A percentile compares a stretch with the other conserved stretches of the same genome.
These are phyloP conservation scores for Tenodera sinensis DNA, from an alignment of 2,888 invertebrate genomes.

Conservation along the genomic window DNA sequence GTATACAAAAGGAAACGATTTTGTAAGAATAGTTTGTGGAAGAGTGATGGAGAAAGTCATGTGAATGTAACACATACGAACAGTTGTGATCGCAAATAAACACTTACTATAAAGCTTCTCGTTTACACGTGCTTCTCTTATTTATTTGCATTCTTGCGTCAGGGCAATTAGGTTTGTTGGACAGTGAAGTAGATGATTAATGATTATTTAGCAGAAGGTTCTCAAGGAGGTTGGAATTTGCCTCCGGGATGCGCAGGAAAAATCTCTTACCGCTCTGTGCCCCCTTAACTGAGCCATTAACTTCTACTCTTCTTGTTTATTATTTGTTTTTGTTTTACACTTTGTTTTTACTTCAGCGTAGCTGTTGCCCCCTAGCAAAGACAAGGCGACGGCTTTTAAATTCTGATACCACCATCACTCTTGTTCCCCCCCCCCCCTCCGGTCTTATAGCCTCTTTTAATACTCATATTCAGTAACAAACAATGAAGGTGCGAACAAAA, in stretches of 20 bases:
- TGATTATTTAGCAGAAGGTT: neutral
- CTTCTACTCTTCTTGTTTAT: neutral
- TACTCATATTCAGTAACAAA: neutral
- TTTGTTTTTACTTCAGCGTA: neutral
- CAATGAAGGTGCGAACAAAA: neutral
- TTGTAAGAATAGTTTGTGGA: too few relatives aligned
- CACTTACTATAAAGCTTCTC: neutral
- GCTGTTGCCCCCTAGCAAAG: neutral
- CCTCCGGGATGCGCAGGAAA: neutral
- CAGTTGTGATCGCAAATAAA: too few relatives aligned
- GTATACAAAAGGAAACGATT: too few relatives aligned
- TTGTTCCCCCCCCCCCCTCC: neutral
- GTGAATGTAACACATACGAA: too few relatives aligned
- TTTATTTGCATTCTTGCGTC: neutral
- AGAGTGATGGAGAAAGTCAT: too few relatives aligned
- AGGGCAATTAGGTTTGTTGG: neutral
- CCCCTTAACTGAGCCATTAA: neutral
- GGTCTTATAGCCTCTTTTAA: neutral
- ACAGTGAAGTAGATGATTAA: neutral
- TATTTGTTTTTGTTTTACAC: neutral
- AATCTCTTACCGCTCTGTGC: neutral
- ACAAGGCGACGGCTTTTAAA: neutral
- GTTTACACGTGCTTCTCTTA: neutral
- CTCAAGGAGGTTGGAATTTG: neutral
- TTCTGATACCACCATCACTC: neutral